Base-by-base conservation (phyloP, 2,888 invertebrate genomes). In the Vandiemenella viatica region DNA sequence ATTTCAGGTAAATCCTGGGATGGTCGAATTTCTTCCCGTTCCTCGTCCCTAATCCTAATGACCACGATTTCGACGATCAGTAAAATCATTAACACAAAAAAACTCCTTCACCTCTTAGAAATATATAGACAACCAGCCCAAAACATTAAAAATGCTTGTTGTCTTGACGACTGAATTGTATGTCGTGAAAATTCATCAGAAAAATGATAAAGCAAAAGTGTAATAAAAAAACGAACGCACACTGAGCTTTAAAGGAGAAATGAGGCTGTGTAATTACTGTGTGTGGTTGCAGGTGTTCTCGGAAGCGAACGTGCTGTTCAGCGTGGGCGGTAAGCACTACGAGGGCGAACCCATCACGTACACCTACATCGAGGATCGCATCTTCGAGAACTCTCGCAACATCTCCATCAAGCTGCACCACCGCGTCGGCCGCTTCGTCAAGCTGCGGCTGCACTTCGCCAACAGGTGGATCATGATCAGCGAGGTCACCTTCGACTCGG, bases 381-480 rank as follows among this genome's bases (percentile, higher is more conserved):
- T 83, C 57, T 84, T 87, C 64, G 88, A 89, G 65, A 75, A 73
- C 52, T 80, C 90, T 1, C 73, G 88, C 16, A 87, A 88, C 68
- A 79, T 92, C 43, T 77, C 79, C 62, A 80, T 93, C 59, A 80
- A 82, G 57, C 73, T 92, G 26, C 83, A 86, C 61, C 80, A 87
- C 61, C 74, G 84, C 43, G 78, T 90, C 45, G 92, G 86, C 20
- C 75, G 77, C 60, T 88, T 79, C 71, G 82, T 91, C 51, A 83
- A 83, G 61, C 68, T 84, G 57, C 76, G 82, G 59, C 72, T 91
- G 46, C 74, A 74, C 56, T 91, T 90, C 64, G 82, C 86, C 3
- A 76, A 84, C 15, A 73, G 80, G 48, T 92, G 92, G 91, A 80
- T 92, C 58, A 79, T 92, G 68, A 76, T 93, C 61, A 89, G 89